Percentiles rank a stretch among this genome's conserved stretches.
phyloP scores from a whole-genome alignment of 2,797 vertebrate genomes.

The Ammospiza maritima region DNA sequence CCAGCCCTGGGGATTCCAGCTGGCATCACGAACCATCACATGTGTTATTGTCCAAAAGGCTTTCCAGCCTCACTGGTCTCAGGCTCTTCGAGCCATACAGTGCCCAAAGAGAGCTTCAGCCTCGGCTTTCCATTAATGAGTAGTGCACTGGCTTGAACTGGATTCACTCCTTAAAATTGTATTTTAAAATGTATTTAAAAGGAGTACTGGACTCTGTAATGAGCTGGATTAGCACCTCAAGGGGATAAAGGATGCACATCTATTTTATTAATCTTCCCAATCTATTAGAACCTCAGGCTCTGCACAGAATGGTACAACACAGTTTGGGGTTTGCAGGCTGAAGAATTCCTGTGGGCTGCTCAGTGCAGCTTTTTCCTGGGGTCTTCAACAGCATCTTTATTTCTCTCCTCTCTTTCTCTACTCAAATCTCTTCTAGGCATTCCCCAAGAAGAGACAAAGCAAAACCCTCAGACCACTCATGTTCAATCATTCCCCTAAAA shows the following conservation, averaged over 20 bases:
- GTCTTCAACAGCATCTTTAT: background rate
- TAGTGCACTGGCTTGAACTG: background rate
- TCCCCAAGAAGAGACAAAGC: background rate
- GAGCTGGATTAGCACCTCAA: background rate
- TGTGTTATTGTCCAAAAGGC: background rate
- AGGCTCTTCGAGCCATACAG: background rate
- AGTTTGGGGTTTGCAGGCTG: background rate
- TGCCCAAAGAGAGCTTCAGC: background rate
- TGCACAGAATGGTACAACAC: background rate
- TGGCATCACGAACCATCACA: background rate
- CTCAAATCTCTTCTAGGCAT: background rate
- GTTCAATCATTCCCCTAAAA: background rate
- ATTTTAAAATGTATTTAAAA: background rate
- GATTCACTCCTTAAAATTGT: background rate
- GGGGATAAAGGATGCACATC: background rate
- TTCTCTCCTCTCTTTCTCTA: background rate
- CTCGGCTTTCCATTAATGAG: background rate
- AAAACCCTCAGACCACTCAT: background rate
- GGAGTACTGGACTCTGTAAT: background rate
- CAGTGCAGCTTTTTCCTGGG: background rate
- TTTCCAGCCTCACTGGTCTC: background rate
- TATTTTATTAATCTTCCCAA: background rate
- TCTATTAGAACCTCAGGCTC: background rate
- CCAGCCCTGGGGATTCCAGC: background rate
- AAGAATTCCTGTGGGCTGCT: background rate